Evolutionary conservation across 2,113 vertebrate genomes (phyloP).

Genomic region (Anser brachyrhynchus): DNA sequence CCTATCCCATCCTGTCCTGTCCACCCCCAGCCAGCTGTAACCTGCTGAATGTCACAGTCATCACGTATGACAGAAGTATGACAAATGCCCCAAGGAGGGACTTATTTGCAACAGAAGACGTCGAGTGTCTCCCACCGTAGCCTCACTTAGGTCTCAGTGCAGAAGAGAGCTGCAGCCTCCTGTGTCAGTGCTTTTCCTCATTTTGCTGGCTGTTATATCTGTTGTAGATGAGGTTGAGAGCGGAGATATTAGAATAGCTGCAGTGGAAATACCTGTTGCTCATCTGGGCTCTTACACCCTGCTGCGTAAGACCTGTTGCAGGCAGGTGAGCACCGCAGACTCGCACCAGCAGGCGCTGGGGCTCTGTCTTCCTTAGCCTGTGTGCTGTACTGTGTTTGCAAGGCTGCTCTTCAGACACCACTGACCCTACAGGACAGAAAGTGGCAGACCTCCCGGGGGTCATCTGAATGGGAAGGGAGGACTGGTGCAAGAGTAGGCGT

Average conservation of each 20-base stretch:
- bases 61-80: background rate
- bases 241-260: background rate
- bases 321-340: accelerated
- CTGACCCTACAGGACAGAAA: background rate
- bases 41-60: background rate
- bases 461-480: background rate
- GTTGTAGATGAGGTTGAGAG: background rate
- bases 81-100: background rate
- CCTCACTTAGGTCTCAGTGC: background rate
- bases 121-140: background rate
- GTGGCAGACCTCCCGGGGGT: accelerated
- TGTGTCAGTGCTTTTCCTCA: background rate
- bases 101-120: background rate
- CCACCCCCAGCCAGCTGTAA: background rate
- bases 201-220: background rate
- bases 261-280: background rate
- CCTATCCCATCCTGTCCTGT: background rate
- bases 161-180: background rate
- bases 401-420: background rate
- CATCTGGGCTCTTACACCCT: accelerated
- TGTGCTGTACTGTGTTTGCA: background rate
- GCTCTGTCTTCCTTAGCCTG: background rate
- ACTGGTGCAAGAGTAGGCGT: background rate
- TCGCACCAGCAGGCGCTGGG: accelerated
- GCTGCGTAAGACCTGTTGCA: accelerated